Base-by-base conservation (phyloP, 2,888 invertebrate species). In the Anorthoa munda region DNA sequence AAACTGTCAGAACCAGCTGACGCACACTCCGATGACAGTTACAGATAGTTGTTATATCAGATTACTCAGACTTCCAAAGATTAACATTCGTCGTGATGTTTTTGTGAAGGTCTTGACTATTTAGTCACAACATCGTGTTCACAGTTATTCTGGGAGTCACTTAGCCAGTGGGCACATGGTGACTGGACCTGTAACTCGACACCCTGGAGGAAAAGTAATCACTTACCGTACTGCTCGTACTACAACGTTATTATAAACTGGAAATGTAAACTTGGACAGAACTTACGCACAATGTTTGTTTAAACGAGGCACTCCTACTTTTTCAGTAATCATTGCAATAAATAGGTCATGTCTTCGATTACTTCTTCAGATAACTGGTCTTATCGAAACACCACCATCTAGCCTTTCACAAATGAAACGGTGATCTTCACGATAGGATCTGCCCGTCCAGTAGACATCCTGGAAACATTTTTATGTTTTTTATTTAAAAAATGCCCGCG, bases 1-100 rank as follows among this genome's bases (percentile, higher is more conserved):
- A 60, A 68, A 67, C 18, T 18, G 56, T 61, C 64, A 65, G 50
- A 64, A 80, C 67, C 82, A 80, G 82, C 81, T 80, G 82, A 76
- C 61, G 70, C 51, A 69, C 4, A 4, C 48, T 2, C n/a, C n/a
- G 64, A 83, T 83, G 74, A 69, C 66, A 67, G 65, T 39, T 39
- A 76, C 61, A 58, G 70, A 83, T 76, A 68, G 21, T 64, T 63
- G 58, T 58, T 58, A 31, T 72, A 79, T 77, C 77, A 66, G 71
- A 84, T 83, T 81, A 74, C 75, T 81, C 77, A 79, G 78, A 69
- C 60, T 71, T 63, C 31, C 11, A 61, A 72, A 81, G 77, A 81
- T 84, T 84, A 66, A 71, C 71, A 70, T 63, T 55, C 66, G 53
- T 72, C 67, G 73, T 81, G 66, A 72, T 70, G 53, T 72, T 72